Evolutionary conservation across 1,140 invertebrate species (phyloP), one percentile per base, ranked within the genome.

Genomic region (Pollicipes pollicipes): DNA sequence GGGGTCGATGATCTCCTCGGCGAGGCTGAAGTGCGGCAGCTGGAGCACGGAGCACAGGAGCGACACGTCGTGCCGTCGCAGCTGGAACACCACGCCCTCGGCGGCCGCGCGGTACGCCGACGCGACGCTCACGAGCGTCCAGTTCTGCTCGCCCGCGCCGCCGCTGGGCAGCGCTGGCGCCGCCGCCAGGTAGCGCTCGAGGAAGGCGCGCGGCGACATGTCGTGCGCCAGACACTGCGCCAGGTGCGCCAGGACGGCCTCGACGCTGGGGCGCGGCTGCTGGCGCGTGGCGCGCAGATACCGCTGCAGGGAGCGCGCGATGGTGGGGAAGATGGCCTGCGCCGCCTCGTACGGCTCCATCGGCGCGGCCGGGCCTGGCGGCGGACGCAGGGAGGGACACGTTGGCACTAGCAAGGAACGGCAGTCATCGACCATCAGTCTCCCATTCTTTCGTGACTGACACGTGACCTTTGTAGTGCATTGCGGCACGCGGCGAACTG

Each of bases 321-420:
- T 88, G 0, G 93, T 95, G 10, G 95, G 95, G 78, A 98, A 98
- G 28, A 98, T 92, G 0, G 95, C 93, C 77, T 97, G 92, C 0
- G 96, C 95, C 26, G 95, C 95, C 82, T 98, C 95, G 75, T 90
- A 85, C 0, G 95, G 89, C 78, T 96, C 93, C 84, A 98, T 88
- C 0, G 90, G 77, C 82, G n/a, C n/a, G n/a, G n/a, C n/a, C n/a
- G n/a, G n/a, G n/a, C n/a, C n/a, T n/a, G n/a, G n/a, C n/a, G 83
- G 70, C 67, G n/a, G n/a, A n/a, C n/a, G n/a, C n/a, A n/a, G n/a
- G n/a, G n/a, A n/a, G n/a, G n/a, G n/a, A n/a, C n/a, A n/a, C n/a
- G n/a, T n/a, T n/a, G n/a, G n/a, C n/a, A n/a, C n/a, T n/a, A n/a
- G n/a, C n/a, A n/a, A n/a, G n/a, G n/a, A n/a, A n/a, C n/a, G n/a